Conservation (phyloP, 2,797 vertebrate genomes). For the Nasua narica region DNA sequence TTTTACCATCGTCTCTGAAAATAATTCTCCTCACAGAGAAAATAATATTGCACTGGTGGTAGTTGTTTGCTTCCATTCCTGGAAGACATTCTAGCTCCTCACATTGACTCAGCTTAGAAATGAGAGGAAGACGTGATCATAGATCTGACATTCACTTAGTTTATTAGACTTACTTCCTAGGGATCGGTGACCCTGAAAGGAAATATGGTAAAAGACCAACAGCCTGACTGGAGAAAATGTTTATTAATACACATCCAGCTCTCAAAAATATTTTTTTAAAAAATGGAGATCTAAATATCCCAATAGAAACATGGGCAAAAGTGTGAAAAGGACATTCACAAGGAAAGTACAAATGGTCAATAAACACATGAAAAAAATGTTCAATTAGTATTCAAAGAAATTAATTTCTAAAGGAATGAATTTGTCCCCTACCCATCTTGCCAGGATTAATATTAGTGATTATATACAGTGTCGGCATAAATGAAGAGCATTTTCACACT, state of each 20-base stretch:
- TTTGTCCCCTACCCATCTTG: neutral
- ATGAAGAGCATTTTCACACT: neutral
- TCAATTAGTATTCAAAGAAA: slow-evolving; percentile 26
- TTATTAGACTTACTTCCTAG: slow-evolving; percentile 28
- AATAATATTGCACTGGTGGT: slow-evolving; percentile 26
- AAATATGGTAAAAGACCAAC: slow-evolving; percentile 39
- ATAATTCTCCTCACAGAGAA: slow-evolving; percentile 9
- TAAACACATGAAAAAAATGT: slow-evolving; percentile 6
- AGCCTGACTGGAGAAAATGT: neutral
- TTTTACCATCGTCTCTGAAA: slow-evolving; percentile 44
- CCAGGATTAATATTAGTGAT: neutral
- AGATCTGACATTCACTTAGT: slow-evolving; percentile 43
- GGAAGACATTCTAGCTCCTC: slow-evolving; percentile 51
- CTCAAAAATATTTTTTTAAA: neutral
- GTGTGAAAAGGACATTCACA: neutral
- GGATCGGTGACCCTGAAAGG: slow-evolving; percentile 31
- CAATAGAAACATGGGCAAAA: neutral
- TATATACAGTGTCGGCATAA: neutral
- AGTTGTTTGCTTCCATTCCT: slow-evolving; percentile 59
- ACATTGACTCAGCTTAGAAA: slow-evolving; percentile 32
- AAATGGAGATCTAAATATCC: neutral
- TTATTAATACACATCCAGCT: slow-evolving; percentile 17
- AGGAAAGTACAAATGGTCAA: neutral
- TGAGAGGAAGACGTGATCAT: slow-evolving; percentile 13
- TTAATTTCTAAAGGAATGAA: neutral